These are phyloP conservation scores for Idaea dimidiata DNA, from an alignment of 2,888 invertebrate species.

Conservation along the genomic window DNA sequence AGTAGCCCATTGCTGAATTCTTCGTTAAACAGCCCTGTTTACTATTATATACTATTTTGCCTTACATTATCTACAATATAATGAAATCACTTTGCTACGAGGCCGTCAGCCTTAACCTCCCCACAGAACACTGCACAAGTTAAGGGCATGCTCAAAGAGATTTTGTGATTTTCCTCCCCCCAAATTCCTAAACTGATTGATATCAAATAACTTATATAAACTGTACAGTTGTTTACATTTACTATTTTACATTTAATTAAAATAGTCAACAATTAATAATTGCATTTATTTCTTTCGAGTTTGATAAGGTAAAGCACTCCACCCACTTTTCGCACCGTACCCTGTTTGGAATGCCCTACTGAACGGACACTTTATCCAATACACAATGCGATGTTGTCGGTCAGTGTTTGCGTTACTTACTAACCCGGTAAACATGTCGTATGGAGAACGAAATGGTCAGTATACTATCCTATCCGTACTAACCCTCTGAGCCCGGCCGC, in stretches of 20 bases:
- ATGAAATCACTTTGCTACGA: constrained; percentile 21
- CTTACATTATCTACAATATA: constrained; percentile 18
- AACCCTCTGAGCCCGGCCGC: constrained; percentile 37
- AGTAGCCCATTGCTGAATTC: too few species aligned
- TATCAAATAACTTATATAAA: constrained; percentile 64
- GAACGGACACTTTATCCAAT: constrained; percentile 18
- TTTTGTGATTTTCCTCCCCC: constrained; percentile 53
- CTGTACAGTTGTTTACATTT: constrained; percentile 72
- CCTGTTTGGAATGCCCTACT: constrained; percentile 18
- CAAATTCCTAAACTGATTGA: constrained; percentile 48
- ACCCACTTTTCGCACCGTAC: constrained; percentile 18
- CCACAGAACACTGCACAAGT: constrained; percentile 59
- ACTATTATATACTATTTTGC: constrained; percentile 4
- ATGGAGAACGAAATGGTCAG: neutral
- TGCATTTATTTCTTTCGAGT: constrained; percentile 49
- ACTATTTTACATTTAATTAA: constrained; percentile 68
- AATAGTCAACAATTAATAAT: constrained; percentile 65
- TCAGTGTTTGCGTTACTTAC: constrained; percentile 46
- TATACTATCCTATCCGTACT: constrained; percentile 32
- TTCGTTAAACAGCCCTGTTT: too few species aligned
- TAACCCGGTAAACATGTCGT: constrained; percentile 45
- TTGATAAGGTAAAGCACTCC: constrained; percentile 15
- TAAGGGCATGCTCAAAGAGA: constrained; percentile 69
- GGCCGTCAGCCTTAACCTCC: constrained; percentile 29
- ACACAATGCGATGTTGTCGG: constrained; percentile 36